These are phyloP conservation scores for Coluber constrictor DNA, from an alignment of 2,797 vertebrate species.

Conservation along the genomic window DNA sequence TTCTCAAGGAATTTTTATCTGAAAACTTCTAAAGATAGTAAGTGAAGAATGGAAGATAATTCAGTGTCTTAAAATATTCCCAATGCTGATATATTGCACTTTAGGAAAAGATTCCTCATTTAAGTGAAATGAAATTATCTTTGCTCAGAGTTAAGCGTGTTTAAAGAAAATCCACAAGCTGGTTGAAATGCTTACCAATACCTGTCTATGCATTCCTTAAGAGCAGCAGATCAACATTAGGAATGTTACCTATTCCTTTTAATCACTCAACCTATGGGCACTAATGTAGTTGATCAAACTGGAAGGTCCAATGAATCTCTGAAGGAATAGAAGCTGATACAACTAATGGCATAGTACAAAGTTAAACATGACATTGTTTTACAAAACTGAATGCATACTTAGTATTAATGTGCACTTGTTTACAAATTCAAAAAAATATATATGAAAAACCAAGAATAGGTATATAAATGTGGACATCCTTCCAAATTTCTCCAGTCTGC, in stretches of 20 bases:
- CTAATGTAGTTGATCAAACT: background rate
- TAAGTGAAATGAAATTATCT: background rate
- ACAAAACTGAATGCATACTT: background rate
- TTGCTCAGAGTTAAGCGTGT: background rate
- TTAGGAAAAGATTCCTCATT: background rate
- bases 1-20: background rate
- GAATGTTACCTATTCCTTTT: background rate
- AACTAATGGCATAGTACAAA: background rate
- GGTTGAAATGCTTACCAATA: background rate
- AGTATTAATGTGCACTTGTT: background rate
- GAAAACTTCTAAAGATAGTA: no score
- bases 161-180: background rate
- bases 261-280: background rate
- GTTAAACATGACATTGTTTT: background rate
- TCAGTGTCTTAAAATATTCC: background rate
- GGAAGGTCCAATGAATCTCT: background rate
- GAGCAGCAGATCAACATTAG: background rate
- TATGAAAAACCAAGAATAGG: background rate
- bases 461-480: background rate
- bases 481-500: background rate
- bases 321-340: background rate
- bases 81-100: background rate
- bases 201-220: background rate
- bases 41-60: background rate
- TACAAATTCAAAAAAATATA: background rate